Evolutionary conservation across 2,888 invertebrate genomes (phyloP), one percentile per base, ranked within the genome.

Genomic region (Trissolcus brochymenae): DNA sequence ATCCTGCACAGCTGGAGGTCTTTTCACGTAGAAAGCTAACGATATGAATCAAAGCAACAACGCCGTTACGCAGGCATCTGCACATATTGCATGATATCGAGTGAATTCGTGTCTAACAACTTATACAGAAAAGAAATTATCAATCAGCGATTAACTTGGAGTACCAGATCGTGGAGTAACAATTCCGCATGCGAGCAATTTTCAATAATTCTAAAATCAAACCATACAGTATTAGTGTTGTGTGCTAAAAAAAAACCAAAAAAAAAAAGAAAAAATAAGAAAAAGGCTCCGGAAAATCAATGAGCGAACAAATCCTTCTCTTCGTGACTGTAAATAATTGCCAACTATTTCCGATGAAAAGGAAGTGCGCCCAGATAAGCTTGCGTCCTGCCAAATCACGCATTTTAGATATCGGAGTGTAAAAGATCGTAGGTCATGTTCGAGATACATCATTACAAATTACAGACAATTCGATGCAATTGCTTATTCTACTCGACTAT

Each of bases 1-100:
- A 80, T 55, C 53, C 71, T 76, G 72, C 66, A 72, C 67, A 82
- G 81, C 81, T 82, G 79, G 80, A 78, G 77, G 81, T 81, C 81
- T 79, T 59, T 68, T 80, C 67, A 73, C 76, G 76, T 80, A 82
- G 80, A 54, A 78, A 77, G 78, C 79, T 79, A 78, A 76, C 79
- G 50, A 72, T 77, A 78, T 79, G 77, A 81, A 81, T 82, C 71
- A 68, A 80, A 79, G 62, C 79, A 70, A 59, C 73, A 62, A 59
- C 46, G 66, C 51, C 21, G 64, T 59, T 65, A 59, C 49, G 54
- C 60, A 19, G 54, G 14, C 50, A 60, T 61, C 50, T 41, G 43
- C 46, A 25, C 25, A 60, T 56, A 21, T 19, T 35, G 51, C 54
- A 54, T 66, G 35, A 35, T 35, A 35, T 11, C 35, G 35, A 35